A percentile compares a stretch with the other conserved stretches of the same genome.
Evolutionary conservation across 2,888 invertebrate genomes (phyloP).

Genomic region (Micropterix aruncella): DNA sequence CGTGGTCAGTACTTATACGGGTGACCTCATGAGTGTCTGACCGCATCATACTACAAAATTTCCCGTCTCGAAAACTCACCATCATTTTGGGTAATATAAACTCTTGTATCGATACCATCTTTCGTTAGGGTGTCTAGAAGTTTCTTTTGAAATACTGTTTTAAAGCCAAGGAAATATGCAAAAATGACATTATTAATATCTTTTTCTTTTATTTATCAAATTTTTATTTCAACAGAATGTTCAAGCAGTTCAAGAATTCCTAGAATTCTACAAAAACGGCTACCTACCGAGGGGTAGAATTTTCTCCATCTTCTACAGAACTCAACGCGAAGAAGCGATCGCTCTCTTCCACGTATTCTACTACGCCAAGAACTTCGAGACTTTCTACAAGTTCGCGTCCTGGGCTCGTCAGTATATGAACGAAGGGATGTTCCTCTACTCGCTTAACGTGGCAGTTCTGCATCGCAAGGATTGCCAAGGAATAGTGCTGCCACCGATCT

Average conservation of each 20-base stretch:
- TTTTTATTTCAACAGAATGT: no score
- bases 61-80: no score
- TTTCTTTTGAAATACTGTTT: no score
- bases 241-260: conserved; percentile 29
- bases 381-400: conserved; percentile 42
- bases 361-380: conserved; percentile 44
- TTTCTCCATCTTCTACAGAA: conserved; percentile 35
- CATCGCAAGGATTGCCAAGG: conserved; percentile 42
- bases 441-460: conserved; percentile 40
- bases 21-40: no score
- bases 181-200: no score
- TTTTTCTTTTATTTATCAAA: no score
- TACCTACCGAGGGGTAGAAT: conserved; percentile 32
- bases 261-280: conserved; percentile 25
- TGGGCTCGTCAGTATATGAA: conserved; percentile 44
- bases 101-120: neutral
- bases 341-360: conserved; percentile 41
- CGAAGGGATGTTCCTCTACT: conserved; percentile 46
- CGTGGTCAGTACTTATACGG: no score
- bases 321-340: conserved; percentile 31
- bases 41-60: no score
- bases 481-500: conserved; percentile 49
- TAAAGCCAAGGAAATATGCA: no score
- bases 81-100: no score
- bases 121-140: no score